Conservation (phyloP, 2,797 vertebrate genomes). For the Rhynchotus rufescens region DNA sequence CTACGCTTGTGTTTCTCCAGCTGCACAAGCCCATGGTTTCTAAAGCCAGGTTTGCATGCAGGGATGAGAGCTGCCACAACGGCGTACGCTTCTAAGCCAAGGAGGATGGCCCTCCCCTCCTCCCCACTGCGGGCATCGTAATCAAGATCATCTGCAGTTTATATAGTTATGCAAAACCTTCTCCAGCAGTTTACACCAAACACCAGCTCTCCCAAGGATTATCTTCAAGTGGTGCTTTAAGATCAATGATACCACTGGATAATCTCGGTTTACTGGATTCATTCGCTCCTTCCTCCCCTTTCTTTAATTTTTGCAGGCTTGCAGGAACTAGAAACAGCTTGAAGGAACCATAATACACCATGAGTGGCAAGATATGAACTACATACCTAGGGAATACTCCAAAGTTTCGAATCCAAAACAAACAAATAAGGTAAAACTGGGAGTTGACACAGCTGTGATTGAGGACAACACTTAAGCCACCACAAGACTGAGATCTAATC, state of each 20-base stretch:
- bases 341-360: neutral
- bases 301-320: neutral
- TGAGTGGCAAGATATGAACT: neutral
- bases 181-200: neutral
- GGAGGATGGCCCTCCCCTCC: neutral
- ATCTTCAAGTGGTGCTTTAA: neutral
- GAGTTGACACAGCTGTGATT: neutral
- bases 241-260: neutral
- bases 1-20: neutral
- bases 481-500: slow-evolving; percentile 19
- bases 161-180: neutral
- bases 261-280: neutral
- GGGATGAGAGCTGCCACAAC: neutral
- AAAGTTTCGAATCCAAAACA: neutral
- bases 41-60: neutral
- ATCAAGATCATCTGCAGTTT: neutral
- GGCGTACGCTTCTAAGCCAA: neutral
- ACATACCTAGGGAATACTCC: neutral
- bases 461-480: neutral
- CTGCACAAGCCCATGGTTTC: neutral
- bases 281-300: neutral
- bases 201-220: neutral
- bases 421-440: neutral
- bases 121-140: neutral
- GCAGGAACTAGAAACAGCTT: neutral